Evolutionary conservation across 2,113 vertebrate species (phyloP).

Genomic region (Procapra przewalskii): DNA sequence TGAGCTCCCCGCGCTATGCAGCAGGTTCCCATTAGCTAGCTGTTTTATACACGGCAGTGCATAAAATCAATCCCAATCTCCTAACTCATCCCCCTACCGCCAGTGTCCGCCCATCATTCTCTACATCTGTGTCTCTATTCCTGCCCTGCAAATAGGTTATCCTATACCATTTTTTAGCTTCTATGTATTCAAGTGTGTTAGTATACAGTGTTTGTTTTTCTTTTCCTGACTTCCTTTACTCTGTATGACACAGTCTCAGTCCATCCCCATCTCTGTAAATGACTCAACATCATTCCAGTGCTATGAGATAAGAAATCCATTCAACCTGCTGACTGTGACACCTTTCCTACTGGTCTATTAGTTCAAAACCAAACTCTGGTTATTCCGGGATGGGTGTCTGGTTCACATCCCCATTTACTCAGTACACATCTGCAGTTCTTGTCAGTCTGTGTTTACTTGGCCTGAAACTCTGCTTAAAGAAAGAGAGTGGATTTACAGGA

Average conservation of each 20-base stretch:
- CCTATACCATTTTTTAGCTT: background rate
- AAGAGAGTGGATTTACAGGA: slow-evolving; percentile 67
- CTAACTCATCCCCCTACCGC: background rate
- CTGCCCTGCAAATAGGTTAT: background rate
- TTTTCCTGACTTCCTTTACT: background rate
- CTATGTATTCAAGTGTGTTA: background rate
- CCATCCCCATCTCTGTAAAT: background rate
- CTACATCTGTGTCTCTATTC: background rate
- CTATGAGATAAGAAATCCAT: background rate
- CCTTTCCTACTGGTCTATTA: background rate
- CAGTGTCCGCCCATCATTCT: background rate
- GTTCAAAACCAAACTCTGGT: slow-evolving; percentile 3
- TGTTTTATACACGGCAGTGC: background rate
- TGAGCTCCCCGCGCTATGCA: background rate
- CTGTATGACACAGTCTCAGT: background rate
- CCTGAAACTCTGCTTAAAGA: slow-evolving; percentile 65
- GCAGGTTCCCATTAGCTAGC: background rate
- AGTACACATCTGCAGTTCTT: slow-evolving; percentile 38
- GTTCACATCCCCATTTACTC: slow-evolving; percentile 57
- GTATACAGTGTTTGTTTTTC: background rate
- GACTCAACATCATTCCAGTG: background rate
- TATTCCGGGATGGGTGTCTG: slow-evolving; percentile 7
- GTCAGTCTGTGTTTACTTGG: slow-evolving; percentile 66
- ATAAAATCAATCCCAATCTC: background rate
- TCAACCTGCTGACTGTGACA: background rate